Conservation (phyloP, 1,140 invertebrate species). For the Sitophilus oryzae region DNA sequence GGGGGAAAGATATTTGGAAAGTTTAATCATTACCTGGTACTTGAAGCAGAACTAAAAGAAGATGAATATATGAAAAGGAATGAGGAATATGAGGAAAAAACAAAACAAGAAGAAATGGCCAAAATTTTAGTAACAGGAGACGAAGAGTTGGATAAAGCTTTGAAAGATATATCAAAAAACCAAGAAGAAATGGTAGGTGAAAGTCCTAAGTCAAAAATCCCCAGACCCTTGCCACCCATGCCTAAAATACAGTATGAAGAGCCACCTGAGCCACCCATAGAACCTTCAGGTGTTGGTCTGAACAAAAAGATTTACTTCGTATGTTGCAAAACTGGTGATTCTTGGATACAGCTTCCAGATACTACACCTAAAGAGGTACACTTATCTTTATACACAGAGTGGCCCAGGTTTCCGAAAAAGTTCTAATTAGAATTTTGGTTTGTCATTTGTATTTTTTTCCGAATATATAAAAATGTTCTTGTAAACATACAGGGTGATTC, state of each 20-base stretch:
- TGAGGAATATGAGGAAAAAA: slow-evolving; percentile 23
- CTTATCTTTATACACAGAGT: too few relatives aligned
- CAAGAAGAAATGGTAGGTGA: slow-evolving; percentile 19
- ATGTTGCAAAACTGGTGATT: slow-evolving; percentile 59
- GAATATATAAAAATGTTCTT: too few relatives aligned
- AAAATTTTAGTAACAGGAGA: slow-evolving; percentile 19
- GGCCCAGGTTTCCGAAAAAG: too few relatives aligned
- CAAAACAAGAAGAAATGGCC: slow-evolving; percentile 38
- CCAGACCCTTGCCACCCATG: slow-evolving; percentile 48
- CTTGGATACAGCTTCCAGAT: slow-evolving; percentile 65
- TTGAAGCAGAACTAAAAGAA: slow-evolving; percentile 62
- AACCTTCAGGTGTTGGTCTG: slow-evolving; percentile 58
- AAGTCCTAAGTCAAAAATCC: slow-evolving; percentile 32
- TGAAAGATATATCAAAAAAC: slow-evolving; percentile 13
- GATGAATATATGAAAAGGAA: slow-evolving; percentile 49
- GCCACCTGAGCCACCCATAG: slow-evolving; percentile 50
- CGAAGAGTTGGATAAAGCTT: slow-evolving; percentile 9
- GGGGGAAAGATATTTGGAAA: slow-evolving; percentile 79
- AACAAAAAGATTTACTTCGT: slow-evolving; percentile 68
- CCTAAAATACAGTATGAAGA: slow-evolving; percentile 49
- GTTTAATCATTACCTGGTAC: slow-evolving; percentile 70
- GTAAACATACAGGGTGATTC: too few relatives aligned
- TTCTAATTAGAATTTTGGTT: too few relatives aligned
- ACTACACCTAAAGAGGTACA: slow-evolving; percentile 58
- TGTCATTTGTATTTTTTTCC: too few relatives aligned